Evolutionary conservation across 2,888 invertebrate species (phyloP).

Genomic region (Apamea monoglypha): DNA sequence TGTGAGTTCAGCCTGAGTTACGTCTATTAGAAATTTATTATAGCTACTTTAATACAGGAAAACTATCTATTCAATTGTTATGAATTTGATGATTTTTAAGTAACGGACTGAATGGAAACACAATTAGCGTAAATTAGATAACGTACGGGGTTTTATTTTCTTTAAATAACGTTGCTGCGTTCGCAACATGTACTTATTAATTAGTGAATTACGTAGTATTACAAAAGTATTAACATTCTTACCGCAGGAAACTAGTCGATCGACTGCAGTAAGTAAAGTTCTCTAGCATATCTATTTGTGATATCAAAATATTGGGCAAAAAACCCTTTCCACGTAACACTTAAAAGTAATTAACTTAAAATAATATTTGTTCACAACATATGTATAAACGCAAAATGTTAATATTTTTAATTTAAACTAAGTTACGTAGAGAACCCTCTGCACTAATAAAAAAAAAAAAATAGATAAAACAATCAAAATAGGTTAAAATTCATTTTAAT

Average conservation of each 20-base stretch:
- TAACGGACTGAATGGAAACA: neutral
- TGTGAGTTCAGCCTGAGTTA: conserved; percentile 15
- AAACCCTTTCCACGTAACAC: conserved; percentile 53
- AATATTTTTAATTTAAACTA: conserved; percentile 41
- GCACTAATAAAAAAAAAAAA: conserved; percentile 66
- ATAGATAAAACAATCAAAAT: conserved; percentile 58
- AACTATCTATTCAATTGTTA: conserved; percentile 17
- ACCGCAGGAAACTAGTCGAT: neutral
- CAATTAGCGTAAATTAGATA: neutral
- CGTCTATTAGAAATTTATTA: conserved; percentile 15
- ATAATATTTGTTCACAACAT: conserved; percentile 63
- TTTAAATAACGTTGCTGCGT: conserved; percentile 2
- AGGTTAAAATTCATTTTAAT: conserved; percentile 50
- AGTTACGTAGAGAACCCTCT: conserved; percentile 33
- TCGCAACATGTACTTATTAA: neutral
- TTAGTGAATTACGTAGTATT: conserved; percentile 26
- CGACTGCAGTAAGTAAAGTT: neutral
- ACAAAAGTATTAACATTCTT: conserved; percentile 14
- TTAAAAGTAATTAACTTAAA: conserved; percentile 64
- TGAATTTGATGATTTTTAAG: conserved; percentile 3
- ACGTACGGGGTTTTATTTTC: neutral
- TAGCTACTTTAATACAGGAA: conserved; percentile 41
- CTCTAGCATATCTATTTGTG: conserved; percentile 57
- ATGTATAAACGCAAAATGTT: conserved; percentile 47
- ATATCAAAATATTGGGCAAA: conserved; percentile 47